phyloP scores from a whole-genome alignment of 2,797 vertebrate genomes.

The Takifugu ocellatus region DNA sequence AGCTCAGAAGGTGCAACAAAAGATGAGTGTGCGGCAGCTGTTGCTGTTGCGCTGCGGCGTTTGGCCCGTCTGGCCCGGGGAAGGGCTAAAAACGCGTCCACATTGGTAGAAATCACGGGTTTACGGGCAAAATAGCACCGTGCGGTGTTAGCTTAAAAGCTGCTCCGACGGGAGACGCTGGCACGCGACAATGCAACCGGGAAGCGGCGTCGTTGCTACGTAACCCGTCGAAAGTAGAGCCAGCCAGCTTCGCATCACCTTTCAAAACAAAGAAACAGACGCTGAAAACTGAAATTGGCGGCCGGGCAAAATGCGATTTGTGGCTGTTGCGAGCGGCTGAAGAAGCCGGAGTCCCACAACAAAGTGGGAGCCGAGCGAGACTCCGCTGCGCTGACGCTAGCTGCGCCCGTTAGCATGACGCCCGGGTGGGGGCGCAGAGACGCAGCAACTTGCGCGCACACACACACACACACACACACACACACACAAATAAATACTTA shows the following conservation, averaged over 20 bases:
- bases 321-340: no score
- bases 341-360: background rate
- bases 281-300: no score
- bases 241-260: slow-evolving; percentile 15
- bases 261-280: background rate
- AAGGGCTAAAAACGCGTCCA: background rate
- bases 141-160: background rate
- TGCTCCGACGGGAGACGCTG: background rate
- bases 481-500: slow-evolving; percentile 36
- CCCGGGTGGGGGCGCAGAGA: slow-evolving; percentile 8
- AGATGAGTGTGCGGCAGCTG: slow-evolving; percentile 26
- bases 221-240: slow-evolving; percentile 10
- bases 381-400: slow-evolving; percentile 34
- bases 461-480: background rate
- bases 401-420: slow-evolving; percentile 48
- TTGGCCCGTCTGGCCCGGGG: background rate
- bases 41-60: slow-evolving; percentile 33
- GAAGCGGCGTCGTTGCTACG: slow-evolving; percentile 28
- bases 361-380: slow-evolving; percentile 21
- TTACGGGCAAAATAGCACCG: background rate
- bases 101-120: background rate
- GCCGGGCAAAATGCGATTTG: background rate
- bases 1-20: slow-evolving; percentile 42
- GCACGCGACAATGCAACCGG: background rate
- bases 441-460: background rate